Conservation (phyloP, 2,797 vertebrate species). For the Dendrocincla tyrannina region DNA sequence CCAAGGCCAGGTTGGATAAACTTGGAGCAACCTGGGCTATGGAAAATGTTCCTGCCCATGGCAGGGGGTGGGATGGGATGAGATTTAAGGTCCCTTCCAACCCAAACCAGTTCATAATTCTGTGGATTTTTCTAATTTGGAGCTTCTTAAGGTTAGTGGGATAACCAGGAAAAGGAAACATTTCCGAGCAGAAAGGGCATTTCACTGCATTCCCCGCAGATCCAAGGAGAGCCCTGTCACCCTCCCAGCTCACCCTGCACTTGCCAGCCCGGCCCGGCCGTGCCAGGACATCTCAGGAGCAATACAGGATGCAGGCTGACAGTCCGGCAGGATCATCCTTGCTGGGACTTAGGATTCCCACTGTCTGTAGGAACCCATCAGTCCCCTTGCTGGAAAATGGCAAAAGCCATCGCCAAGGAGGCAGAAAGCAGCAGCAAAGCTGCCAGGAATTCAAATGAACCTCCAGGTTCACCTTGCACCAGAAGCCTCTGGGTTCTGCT, state of each 20-base stretch:
- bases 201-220: not conserved
- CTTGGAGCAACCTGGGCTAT: not conserved
- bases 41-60: not conserved
- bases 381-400: not conserved
- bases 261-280: not conserved
- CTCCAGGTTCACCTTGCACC: not conserved
- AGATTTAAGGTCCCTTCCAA: not conserved
- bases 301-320: not conserved
- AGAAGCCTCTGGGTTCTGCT: not conserved
- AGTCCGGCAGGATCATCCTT: not conserved
- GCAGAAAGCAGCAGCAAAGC: not conserved
- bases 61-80: not conserved
- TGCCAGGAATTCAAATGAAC: not conserved
- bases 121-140: fast-evolving
- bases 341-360: not conserved
- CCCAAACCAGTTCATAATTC: not conserved
- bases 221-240: not conserved
- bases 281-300: slow-evolving; percentile 42
- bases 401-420: not conserved
- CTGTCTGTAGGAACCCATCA: not conserved
- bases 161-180: not conserved
- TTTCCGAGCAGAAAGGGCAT: not conserved
- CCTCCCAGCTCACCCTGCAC: not conserved
- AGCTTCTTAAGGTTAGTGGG: not conserved
- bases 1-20: not conserved